A percentile compares a stretch with the other conserved stretches of the same genome.
These are phyloP conservation scores for Ceratitis capitata DNA, from an alignment of 1,140 invertebrate species.

Conservation along the genomic window DNA sequence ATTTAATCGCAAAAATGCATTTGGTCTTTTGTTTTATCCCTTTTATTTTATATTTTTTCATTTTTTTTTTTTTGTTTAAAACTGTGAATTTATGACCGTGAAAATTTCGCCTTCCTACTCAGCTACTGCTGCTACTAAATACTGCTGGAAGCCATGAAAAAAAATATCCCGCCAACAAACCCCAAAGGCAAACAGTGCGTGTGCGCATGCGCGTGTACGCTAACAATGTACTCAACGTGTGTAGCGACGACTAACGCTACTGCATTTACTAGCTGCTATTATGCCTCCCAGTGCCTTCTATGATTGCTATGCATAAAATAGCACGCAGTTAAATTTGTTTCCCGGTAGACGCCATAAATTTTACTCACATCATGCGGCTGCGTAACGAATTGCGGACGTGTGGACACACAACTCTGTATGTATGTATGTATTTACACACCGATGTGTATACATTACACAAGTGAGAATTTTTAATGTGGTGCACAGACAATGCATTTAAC, in stretches of 20 bases:
- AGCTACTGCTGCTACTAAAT: background rate
- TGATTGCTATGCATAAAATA: conserved; percentile 28
- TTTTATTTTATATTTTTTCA: background rate
- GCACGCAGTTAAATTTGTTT: conserved; percentile 28
- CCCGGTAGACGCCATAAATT: conserved; percentile 29
- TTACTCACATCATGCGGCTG: conserved; percentile 17
- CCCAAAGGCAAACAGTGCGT: background rate
- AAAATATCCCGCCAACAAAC: background rate
- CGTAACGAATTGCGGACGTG: conserved; percentile 16
- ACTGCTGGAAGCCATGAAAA: background rate
- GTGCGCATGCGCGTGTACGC: conserved; percentile 5
- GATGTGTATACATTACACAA: background rate
- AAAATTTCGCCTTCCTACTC: background rate
- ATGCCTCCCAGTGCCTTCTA: no score
- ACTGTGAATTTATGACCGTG: conserved; percentile 27
- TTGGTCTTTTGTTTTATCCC: background rate
- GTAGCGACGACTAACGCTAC: background rate
- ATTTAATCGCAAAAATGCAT: background rate
- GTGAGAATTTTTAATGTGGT: background rate
- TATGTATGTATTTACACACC: background rate
- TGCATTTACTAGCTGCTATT: no score
- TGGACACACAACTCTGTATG: background rate
- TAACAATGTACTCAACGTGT: background rate
- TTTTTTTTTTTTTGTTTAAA: no score
- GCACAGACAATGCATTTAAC: background rate